phyloP scores from a whole-genome alignment of 2,888 invertebrate species.

The Rotaria magnacalcarata region DNA sequence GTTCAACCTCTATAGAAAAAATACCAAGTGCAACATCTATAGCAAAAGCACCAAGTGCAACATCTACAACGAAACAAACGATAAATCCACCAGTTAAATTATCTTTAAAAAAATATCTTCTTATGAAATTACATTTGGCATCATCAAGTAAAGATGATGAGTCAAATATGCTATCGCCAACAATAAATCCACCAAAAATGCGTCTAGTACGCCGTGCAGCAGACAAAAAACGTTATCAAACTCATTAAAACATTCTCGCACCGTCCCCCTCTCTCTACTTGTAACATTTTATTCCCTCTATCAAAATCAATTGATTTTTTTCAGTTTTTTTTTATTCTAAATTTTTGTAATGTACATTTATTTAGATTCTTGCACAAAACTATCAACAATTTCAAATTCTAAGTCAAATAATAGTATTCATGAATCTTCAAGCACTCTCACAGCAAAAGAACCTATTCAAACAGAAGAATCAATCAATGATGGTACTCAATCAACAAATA shows the following conservation, averaged over 20 bases:
- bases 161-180: background rate
- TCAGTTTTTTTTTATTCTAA: background rate
- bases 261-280: background rate
- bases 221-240: background rate
- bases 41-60: background rate
- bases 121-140: constrained; percentile 1
- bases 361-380: background rate
- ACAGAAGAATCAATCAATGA: too few species aligned
- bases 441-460: background rate
- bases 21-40: background rate
- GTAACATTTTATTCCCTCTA: background rate
- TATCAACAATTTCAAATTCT: background rate
- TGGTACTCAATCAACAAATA: too few species aligned
- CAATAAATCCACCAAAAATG: background rate
- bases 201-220: background rate
- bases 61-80: background rate
- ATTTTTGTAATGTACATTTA: background rate
- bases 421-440: background rate
- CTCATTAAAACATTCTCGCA: background rate
- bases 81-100: background rate
- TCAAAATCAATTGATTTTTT: background rate
- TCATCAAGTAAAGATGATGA: constrained; percentile 1
- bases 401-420: background rate
- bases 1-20: background rate
- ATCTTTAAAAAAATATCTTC: background rate